phyloP scores from a whole-genome alignment of 2,888 invertebrate species.

The Diloba caeruleocephala region DNA sequence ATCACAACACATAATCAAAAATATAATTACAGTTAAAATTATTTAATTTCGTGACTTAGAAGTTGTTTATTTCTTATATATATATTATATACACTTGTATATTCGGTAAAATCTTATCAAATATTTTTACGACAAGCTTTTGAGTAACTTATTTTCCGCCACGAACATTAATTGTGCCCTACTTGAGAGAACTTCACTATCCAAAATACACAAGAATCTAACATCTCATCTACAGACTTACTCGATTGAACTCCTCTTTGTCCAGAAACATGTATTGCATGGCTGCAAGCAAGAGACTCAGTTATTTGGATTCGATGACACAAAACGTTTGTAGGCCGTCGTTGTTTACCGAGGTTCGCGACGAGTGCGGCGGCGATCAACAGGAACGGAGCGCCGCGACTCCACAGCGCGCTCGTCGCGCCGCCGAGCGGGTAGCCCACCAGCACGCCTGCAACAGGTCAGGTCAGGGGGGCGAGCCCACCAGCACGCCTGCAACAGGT shows the following conservation, averaged over 20 bases:
- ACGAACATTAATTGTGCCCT: no score
- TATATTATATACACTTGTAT: no score
- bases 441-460: conserved; percentile 71
- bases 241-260: conserved; percentile 68
- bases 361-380: conserved; percentile 70
- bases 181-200: no score
- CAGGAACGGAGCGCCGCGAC: conserved; percentile 75
- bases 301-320: background rate
- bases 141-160: no score
- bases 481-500: conserved; percentile 73
- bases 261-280: conserved; percentile 72
- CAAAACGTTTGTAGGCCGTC: background rate
- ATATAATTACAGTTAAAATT: no score
- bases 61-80: no score
- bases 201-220: no score
- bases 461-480: conserved; percentile 75
- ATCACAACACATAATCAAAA: no score
- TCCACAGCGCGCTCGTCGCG: conserved; percentile 73
- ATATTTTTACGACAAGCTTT: no score
- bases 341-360: conserved; percentile 65
- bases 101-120: no score
- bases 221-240: conserved; percentile 51
- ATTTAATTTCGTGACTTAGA: no score
- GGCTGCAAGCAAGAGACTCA: conserved; percentile 55
- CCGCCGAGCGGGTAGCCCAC: conserved; percentile 84